Conservation (phyloP, 2,888 invertebrate genomes). For the Osmoderma eremita region DNA sequence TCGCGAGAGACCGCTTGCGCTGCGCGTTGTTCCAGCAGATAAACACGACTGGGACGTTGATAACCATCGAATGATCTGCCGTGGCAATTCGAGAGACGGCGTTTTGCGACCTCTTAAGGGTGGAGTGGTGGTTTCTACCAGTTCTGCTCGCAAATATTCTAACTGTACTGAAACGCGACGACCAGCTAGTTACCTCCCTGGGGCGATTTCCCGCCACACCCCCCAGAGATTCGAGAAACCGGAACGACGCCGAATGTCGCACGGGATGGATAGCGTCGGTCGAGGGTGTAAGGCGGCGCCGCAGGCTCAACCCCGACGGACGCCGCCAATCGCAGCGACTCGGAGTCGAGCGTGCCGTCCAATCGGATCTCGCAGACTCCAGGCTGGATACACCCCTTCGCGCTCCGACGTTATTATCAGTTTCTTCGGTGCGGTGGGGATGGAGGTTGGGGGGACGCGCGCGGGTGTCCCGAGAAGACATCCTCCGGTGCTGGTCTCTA, state of each 20-base stretch:
- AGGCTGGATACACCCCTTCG: constrained; percentile 52
- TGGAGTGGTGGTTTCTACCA: constrained; percentile 54
- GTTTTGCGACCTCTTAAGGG: constrained; percentile 57
- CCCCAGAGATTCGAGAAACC: constrained; percentile 63
- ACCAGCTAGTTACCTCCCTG: constrained; percentile 63
- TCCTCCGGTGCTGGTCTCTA: constrained; percentile 60
- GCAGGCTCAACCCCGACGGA: constrained; percentile 51
- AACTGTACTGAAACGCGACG: constrained; percentile 46
- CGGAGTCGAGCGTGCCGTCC: constrained; percentile 51
- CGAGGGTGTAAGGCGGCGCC: constrained; percentile 55
- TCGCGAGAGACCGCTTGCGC: constrained; percentile 60
- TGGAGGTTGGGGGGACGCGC: constrained; percentile 48
- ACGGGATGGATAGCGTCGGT: constrained; percentile 48
- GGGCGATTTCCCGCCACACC: constrained; percentile 67
- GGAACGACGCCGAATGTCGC: constrained; percentile 62
- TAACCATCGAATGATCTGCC: constrained; percentile 59
- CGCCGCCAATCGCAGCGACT: constrained; percentile 57
- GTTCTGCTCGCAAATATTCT: constrained; percentile 50
- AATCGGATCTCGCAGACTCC: constrained; percentile 49
- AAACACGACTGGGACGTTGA: constrained; percentile 63
- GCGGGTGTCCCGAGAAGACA: constrained; percentile 47
- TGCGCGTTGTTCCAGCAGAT: constrained; percentile 59
- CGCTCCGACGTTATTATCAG: constrained; percentile 52
- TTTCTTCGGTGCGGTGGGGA: constrained; percentile 50
- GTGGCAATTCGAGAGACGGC: constrained; percentile 57